Evolutionary conservation across 2,797 vertebrate species (phyloP).

Genomic region (Rhodeus uyekii): DNA sequence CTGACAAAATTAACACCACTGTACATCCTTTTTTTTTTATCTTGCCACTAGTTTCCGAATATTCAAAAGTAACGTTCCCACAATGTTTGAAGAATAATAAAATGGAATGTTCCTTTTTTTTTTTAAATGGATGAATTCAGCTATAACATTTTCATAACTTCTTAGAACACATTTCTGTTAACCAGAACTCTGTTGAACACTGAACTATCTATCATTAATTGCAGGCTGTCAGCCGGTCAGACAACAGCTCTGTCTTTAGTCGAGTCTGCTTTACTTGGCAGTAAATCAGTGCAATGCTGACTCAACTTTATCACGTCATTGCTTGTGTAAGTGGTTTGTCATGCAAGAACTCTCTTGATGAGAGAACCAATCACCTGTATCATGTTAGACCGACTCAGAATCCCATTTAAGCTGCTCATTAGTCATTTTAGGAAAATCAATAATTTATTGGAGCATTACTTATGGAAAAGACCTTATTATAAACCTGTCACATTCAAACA

Average conservation of each 20-base stretch:
- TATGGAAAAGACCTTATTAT: background rate
- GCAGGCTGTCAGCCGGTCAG: background rate
- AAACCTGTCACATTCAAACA: background rate
- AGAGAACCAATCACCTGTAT: slow-evolving; percentile 8
- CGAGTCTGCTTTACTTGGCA: background rate
- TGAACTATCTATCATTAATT: background rate
- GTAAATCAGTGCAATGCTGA: background rate
- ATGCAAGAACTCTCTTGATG: background rate
- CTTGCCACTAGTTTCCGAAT: too few species aligned
- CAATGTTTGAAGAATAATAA: background rate
- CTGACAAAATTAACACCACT: too few species aligned
- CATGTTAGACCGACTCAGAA: background rate
- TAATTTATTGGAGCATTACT: background rate
- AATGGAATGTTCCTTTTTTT: background rate
- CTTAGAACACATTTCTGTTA: background rate
- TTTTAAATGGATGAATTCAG: background rate
- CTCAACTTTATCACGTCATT: background rate
- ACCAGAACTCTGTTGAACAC: background rate
- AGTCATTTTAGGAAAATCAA: background rate
- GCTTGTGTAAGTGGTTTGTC: slow-evolving; percentile 5
- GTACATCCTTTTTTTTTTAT: too few species aligned
- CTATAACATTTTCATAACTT: background rate
- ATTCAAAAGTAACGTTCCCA: background rate
- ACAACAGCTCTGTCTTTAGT: background rate
- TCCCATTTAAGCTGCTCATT: slow-evolving; percentile 2